Percentiles rank a stretch among this genome's conserved stretches.
Conservation (phyloP, 2,888 invertebrate genomes). For the Steinernema scapterisci region DNA sequence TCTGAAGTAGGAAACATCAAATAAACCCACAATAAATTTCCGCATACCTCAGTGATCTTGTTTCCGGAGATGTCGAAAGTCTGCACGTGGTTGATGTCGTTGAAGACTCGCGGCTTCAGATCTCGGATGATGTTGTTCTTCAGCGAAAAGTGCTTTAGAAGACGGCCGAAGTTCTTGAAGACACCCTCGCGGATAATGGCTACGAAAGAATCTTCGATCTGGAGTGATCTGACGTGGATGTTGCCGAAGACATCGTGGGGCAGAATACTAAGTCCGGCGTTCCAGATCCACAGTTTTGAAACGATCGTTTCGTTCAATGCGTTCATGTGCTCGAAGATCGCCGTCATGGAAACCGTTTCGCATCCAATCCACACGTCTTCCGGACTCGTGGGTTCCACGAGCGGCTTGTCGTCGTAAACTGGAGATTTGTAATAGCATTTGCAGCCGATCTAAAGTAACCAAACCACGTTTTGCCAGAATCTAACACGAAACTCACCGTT, state of each 20-base stretch:
- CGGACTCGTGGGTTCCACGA: neutral
- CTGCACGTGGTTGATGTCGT: conserved; percentile 45
- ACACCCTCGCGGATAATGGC: conserved; percentile 49
- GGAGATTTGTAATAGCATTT: neutral
- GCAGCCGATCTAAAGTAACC: neutral
- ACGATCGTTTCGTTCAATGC: conserved; percentile 54
- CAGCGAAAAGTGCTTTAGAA: conserved; percentile 42
- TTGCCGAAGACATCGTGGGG: conserved; percentile 57
- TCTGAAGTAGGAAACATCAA: conserved; percentile 35
- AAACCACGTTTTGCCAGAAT: neutral
- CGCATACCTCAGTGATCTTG: conserved; percentile 66
- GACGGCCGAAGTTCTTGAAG: conserved; percentile 44
- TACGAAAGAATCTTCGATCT: conserved; percentile 50
- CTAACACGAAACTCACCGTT: neutral
- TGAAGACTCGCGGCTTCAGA: conserved; percentile 50
- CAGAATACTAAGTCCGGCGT: conserved; percentile 52
- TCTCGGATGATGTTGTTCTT: conserved; percentile 56
- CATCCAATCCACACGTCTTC: conserved; percentile 51
- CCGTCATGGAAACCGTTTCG: conserved; percentile 49
- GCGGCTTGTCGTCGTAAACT: neutral
- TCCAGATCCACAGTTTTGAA: conserved; percentile 54
- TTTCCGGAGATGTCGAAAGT: conserved; percentile 68
- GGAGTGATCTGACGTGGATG: conserved; percentile 40
- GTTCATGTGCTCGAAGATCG: conserved; percentile 49
- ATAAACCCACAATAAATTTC: conserved; percentile 41